Evolutionary conservation across 1,140 invertebrate genomes (phyloP), one percentile per base, ranked within the genome.

Genomic region (Magallana ariakensis): DNA sequence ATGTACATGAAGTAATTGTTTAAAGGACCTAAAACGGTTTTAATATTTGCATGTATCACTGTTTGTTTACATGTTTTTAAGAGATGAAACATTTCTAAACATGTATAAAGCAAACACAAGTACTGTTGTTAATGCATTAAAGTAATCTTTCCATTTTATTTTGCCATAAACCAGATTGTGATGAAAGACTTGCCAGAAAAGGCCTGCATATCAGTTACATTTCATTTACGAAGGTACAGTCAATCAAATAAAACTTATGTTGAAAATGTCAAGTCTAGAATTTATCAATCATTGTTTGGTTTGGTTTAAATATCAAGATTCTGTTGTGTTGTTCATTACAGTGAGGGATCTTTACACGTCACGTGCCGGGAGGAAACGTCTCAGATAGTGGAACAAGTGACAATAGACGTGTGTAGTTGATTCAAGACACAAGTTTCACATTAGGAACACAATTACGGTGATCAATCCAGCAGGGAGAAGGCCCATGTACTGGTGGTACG

Each of bases 171-270:
- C 60, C 22, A 93, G 93, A 86, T 93, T 85, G 91, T 93, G 6
- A 92, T 93, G 92, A 89, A 83, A 58, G 90, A 93, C 66, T 75
- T 93, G n/a, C 91, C 91, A 80, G 87, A 89, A 83, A 90, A 89
- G 83, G 87, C 90, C 62, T 87, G 84, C 54, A 88, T 93, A 16
- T 91, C 91, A 55, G 86, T 90, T 11, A 91, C 83, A 22, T 93
- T 93, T 87, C 91, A 93, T 89, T 80, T 93, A 62, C 91, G 90
- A 87, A 92, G 92, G 93, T 93, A 90, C n/a, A 62, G 7, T 8
- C 19, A 19, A 16, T 62, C 13, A 26, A 66, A 66, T 22, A 66
- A 66, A n/a, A 8, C 6, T 22, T 0, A n/a, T 19, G 9, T 1
- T n/a, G n/a, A 22, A n/a, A 22, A 5, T 9, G 10, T 10, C 2